Evolutionary conservation across 2,797 vertebrate genomes (phyloP), one percentile per base, ranked within the genome.

Genomic region (Lagothrix lagotricha): DNA sequence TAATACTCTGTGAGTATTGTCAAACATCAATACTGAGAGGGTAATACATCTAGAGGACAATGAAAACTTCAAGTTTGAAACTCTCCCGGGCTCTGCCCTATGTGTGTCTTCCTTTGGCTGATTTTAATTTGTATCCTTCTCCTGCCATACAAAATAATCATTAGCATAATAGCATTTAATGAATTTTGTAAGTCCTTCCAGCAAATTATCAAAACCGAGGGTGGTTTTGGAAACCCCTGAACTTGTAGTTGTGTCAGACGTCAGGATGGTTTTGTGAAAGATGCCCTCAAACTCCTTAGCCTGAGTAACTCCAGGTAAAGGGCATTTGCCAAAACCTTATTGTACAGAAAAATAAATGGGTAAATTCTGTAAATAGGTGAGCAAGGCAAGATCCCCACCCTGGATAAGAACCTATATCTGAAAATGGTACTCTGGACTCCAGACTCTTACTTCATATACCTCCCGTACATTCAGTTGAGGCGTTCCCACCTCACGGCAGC

Each of bases 211-310:
- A 79, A 83, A 93, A 77, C 24, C 39, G 39, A 22, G 36, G 44
- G 30, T 41, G 26, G 2, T 93, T 57, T 93, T n/a, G 70, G 44
- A 90, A 36, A 36, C 7, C n/a, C 48, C 33, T 20, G 26, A 44
- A 70, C 46, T 85, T 80, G 15, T n/a, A 82, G 61, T 20, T 86
- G 72, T 94, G 36, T 85, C 57, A 61, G 73, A 89, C n/a, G 26
- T 52, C n/a, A 95, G 17, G 2, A 33, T 61, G 41, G 26, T 77
- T 22, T 89, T 76, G 2, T 46, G 67, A 64, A 87, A 28, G 20
- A n/a, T 36, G 4, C 52, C 39, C 14, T n/a, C 9, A 80, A 9
- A 72, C 36, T 10, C 15, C 54, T 93, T 20, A 30, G 26, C 79
- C 79, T 93, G 75, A 50, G 33, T 64, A 90, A 58, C 2, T 93